These are phyloP conservation scores for Acrocephalus scirpaceus DNA, from an alignment of 2,797 vertebrate species.

Conservation along the genomic window DNA sequence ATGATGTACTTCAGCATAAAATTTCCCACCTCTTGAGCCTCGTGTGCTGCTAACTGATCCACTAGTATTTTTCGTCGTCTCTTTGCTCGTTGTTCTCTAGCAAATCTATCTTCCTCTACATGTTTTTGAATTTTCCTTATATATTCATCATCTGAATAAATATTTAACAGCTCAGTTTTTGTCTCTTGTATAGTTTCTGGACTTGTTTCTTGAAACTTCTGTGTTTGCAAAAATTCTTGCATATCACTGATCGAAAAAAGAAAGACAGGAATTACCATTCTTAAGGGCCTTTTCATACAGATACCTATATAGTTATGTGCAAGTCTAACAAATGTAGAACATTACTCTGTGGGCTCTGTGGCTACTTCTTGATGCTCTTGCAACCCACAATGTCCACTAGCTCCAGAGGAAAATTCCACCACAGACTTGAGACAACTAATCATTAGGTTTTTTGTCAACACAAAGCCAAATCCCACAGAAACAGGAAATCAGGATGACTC, in stretches of 20 bases:
- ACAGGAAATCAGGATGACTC: not conserved
- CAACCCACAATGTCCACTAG: not conserved
- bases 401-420: not conserved
- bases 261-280: not conserved
- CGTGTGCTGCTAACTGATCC: constrained; percentile 85
- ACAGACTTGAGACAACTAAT: not conserved
- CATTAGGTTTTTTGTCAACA: not conserved
- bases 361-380: not conserved
- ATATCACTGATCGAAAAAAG: constrained; percentile 16
- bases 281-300: not conserved
- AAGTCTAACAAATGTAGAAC: not conserved
- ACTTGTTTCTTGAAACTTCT: not conserved
- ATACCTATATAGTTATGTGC: not conserved
- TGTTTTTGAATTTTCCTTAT: constrained; percentile 85
- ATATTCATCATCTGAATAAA: constrained; percentile 85
- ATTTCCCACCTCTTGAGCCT: constrained; percentile 85
- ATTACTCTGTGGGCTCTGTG: not conserved
- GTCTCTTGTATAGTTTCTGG: not conserved
- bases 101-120: constrained; percentile 79
- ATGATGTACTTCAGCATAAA: not conserved
- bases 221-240: not conserved
- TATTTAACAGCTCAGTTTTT: constrained; percentile 64
- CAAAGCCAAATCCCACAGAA: not conserved
- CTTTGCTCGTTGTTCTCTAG: constrained; percentile 85
- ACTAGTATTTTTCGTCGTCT: constrained; percentile 81